Evolutionary conservation across 2,888 invertebrate genomes (phyloP).

Genomic region (Listrodromus nycthemerus): DNA sequence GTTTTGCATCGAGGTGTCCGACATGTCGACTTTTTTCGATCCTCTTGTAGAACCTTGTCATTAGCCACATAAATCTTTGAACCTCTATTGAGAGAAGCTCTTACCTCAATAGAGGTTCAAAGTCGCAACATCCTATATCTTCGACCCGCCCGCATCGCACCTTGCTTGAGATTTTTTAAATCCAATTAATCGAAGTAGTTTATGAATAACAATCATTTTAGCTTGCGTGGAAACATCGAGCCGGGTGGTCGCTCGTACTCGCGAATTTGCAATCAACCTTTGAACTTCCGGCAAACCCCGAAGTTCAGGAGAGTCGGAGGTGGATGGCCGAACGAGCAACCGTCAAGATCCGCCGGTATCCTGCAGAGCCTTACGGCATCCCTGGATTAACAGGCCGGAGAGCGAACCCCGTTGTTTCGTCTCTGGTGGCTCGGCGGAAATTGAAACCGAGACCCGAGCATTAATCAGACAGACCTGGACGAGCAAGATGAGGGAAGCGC

Average conservation of each 20-base stretch:
- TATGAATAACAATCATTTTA: constrained; percentile 40
- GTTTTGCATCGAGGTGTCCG: constrained; percentile 33
- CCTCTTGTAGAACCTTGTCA: constrained; percentile 32
- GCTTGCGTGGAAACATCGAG: constrained; percentile 5
- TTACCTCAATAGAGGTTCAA: not conserved
- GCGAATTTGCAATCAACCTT: not conserved
- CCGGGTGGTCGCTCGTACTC: constrained; percentile 24
- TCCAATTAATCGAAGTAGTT: constrained; percentile 33
- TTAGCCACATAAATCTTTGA: constrained; percentile 38
- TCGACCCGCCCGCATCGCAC: not conserved
- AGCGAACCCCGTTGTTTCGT: constrained; percentile 29
- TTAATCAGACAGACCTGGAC: constrained; percentile 51
- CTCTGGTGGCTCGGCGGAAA: constrained; percentile 47
- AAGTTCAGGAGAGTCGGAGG: constrained; percentile 6
- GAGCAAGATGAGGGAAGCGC: not conserved
- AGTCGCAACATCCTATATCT: not conserved
- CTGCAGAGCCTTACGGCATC: not conserved
- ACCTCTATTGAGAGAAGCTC: constrained; percentile 5
- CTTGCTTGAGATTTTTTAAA: constrained; percentile 32
- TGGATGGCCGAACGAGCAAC: not conserved
- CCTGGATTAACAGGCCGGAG: constrained; percentile 7
- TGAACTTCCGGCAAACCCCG: not conserved
- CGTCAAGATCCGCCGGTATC: not conserved
- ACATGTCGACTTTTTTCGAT: constrained; percentile 6
- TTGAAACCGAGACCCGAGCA: constrained; percentile 54